Evolutionary conservation across 2,113 vertebrate species (phyloP).

Genomic region (Oreotrochilus melanogaster): DNA sequence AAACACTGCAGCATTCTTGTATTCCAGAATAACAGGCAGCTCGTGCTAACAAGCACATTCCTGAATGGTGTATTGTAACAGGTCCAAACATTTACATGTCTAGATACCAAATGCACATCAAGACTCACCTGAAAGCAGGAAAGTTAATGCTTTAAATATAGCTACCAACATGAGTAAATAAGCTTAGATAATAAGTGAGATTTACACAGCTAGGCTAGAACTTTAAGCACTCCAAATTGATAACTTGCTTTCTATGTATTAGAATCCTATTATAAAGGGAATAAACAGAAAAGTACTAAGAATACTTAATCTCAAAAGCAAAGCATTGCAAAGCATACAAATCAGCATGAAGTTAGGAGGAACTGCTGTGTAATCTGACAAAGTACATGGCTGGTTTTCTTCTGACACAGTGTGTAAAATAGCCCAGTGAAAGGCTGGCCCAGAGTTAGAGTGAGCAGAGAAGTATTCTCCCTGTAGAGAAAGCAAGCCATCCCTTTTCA

Average conservation of each 20-base stretch:
- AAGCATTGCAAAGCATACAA: constrained; percentile 1
- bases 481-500: neutral
- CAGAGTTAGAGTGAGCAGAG: neutral
- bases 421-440: neutral
- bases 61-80: neutral
- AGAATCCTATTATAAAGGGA: constrained; percentile 48
- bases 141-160: constrained; percentile 5
- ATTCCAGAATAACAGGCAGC: neutral
- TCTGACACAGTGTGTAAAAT: neutral
- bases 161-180: neutral
- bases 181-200: neutral
- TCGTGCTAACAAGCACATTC: neutral
- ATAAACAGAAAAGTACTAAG: constrained; percentile 20
- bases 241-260: constrained; percentile 28
- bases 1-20: neutral
- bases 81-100: neutral
- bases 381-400: neutral
- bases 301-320: neutral
- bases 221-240: constrained; percentile 28
- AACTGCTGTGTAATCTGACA: neutral
- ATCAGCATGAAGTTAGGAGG: neutral
- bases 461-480: neutral
- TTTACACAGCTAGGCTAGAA: constrained; percentile 12
- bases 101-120: neutral
- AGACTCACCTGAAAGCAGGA: neutral